Base-by-base conservation (phyloP, 2,797 vertebrate species). In the Paratrypauchen microcephalus region DNA sequence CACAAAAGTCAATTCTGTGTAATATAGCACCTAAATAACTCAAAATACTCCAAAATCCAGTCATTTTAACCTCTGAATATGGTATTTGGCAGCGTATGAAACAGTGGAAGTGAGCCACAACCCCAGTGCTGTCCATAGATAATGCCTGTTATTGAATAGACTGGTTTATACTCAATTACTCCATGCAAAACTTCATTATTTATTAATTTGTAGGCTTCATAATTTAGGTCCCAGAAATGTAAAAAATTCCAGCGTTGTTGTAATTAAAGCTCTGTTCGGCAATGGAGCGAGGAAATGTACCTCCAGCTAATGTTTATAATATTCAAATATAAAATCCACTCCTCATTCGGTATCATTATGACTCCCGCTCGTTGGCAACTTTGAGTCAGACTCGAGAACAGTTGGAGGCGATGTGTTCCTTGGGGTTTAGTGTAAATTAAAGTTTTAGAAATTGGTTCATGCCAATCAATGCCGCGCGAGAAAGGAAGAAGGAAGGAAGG, bases 291-390 rank as follows among this genome's bases (percentile, higher is more conserved):
- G 77, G 71, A 80, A 83, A 86, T 89, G 66, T 83, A 90, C 91
- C 88, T 88, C 85, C 78, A 89, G 91, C 86, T 89, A 90, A 90
- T 91, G 88, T 91, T 92, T 90, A 83, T 84, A 88, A 91, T 88
- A 89, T 91, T 90, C 83, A 89, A 89, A 92, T 85, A 73, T 56
- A 73, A 69, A 87, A 86, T 81, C 75, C 73, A 70, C 79, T 83
- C 70, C 80, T 78, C 41, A 16, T 48, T 64, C 73, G 65, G 74
- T 90, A 91, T 89, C 90, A 92, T 91, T 91, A 90, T 73, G 68
- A 86, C 82, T 89, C 79, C 86, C 78, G 18, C 86, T 74, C 79
- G 82, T 69, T 73, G 63, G 77, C 76, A 85, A 84, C 82, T 84
- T 82, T 69, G 82, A 85, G 85, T 84, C 72, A 73, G 85, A 87